phyloP scores from a whole-genome alignment of 2,888 invertebrate species.

The Ferrisia virgata region DNA sequence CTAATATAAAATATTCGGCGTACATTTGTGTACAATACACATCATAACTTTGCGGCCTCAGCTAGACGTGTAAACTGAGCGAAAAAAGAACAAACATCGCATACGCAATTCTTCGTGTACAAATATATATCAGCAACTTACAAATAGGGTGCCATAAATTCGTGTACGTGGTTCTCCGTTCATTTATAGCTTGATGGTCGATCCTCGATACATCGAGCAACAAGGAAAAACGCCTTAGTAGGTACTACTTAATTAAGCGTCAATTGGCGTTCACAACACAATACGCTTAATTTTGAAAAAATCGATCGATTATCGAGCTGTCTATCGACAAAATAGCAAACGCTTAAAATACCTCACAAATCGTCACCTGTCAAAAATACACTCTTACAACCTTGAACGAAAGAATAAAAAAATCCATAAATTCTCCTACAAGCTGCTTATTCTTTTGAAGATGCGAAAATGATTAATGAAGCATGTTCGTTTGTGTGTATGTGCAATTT shows the following conservation, averaged over 20 bases:
- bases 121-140: neutral
- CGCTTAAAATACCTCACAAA: neutral
- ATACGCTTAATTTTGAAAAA: neutral
- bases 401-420: neutral
- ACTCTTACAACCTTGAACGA: neutral
- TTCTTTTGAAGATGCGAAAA: neutral
- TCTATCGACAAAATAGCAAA: neutral
- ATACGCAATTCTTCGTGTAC: neutral
- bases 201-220: neutral
- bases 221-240: neutral
- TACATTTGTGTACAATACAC: neutral
- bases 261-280: neutral
- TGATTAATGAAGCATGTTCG: neutral
- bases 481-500: constrained; percentile 37
- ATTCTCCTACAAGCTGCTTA: neutral
- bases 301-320: neutral
- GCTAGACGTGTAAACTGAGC: neutral
- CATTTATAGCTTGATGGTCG: neutral
- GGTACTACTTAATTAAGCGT: neutral
- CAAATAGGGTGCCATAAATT: neutral
- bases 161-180: neutral
- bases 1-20: neutral
- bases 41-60: no score
- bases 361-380: neutral
- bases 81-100: neutral